Base-by-base conservation (phyloP, 2,797 vertebrate species). In the Miichthys miiuy region DNA sequence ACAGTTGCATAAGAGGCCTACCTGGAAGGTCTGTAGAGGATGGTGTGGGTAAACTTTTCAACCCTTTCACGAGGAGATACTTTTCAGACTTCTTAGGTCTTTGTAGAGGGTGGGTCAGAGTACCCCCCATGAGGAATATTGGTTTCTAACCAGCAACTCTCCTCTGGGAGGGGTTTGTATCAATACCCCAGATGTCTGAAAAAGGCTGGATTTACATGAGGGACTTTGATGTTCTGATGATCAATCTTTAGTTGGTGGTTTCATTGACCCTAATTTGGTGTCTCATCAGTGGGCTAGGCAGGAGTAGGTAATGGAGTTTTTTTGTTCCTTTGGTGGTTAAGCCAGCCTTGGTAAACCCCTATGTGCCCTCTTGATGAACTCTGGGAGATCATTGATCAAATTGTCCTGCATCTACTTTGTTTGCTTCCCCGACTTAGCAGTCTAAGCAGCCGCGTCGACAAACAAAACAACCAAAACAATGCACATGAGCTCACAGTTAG, bases 201-300 rank as follows among this genome's bases (percentile, higher is more conserved):
- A 94, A 94, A 87, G 91, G 88, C 89, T 85, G 94, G 94, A 95
- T 95, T 95, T 95, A 90, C 89, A 91, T 90, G 86, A 87, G 87
- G 82, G 88, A 91, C 95, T 96, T 96, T 96, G 94, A 96, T 94
- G 95, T 94, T 90, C 80, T 72, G 83, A 90, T 94, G 92, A 95
- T 96, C 95, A 94, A 96, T 96, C 93, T 94, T 91, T 90, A 85
- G 88, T 94, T 93, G 93, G 93, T 94, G 93, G 91, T 94, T 95
- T 94, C 87, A 95, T 95, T 95, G 95, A 96, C 94, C 93, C 87
- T 87, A 80, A 85, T 92, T 93, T 92, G 91, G 94, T 92, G 94
- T 95, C 92, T 95, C 93, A 92, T 93, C 92, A 91, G 88, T 91
- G 91, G 90, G 87, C 89, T 72, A 79, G 91, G 91, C 91, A 90